Conservation (phyloP, 1,140 invertebrate genomes). For the Drosophila guanche region DNA sequence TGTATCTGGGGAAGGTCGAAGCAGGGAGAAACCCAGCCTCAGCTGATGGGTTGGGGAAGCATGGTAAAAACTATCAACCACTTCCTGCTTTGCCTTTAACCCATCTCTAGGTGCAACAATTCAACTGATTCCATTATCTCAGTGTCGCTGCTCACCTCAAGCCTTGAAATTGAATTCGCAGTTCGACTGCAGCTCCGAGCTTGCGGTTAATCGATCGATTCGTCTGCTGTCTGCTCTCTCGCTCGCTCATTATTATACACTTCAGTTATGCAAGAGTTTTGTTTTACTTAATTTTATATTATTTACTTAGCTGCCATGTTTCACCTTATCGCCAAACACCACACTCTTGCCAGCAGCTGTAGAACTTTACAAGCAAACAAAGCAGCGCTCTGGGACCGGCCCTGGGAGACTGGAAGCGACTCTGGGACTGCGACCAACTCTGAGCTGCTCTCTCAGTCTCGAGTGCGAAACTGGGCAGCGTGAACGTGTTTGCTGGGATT, state of each 20-base stretch:
- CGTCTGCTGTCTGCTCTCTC: neutral
- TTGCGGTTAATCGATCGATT: constrained; percentile 26
- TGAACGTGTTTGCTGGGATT: constrained; percentile 47
- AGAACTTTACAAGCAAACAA: constrained; percentile 36
- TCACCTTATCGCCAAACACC: constrained; percentile 22
- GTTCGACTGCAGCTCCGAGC: constrained; percentile 3
- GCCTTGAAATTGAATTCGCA: constrained; percentile 11
- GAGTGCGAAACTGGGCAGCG: constrained; percentile 33
- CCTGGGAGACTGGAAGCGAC: constrained; percentile 11
- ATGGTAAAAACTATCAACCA: neutral
- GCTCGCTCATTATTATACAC: constrained; percentile 12
- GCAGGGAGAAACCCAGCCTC: too few species aligned
- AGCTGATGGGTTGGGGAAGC: too few species aligned
- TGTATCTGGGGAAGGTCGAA: neutral
- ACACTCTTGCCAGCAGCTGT: constrained; percentile 16
- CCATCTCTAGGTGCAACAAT: too few species aligned
- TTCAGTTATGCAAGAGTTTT: constrained; percentile 42
- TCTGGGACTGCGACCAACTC: constrained; percentile 1
- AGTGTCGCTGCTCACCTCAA: neutral
- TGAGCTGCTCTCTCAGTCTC: constrained; percentile 30
- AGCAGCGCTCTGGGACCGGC: constrained; percentile 10
- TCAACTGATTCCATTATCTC: neutral
- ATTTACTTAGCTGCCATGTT: constrained; percentile 9
- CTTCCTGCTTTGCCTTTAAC: neutral
- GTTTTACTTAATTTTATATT: neutral